These are phyloP conservation scores for Drosophila nigricruria DNA, from an alignment of 2,888 invertebrate genomes.

Conservation along the genomic window DNA sequence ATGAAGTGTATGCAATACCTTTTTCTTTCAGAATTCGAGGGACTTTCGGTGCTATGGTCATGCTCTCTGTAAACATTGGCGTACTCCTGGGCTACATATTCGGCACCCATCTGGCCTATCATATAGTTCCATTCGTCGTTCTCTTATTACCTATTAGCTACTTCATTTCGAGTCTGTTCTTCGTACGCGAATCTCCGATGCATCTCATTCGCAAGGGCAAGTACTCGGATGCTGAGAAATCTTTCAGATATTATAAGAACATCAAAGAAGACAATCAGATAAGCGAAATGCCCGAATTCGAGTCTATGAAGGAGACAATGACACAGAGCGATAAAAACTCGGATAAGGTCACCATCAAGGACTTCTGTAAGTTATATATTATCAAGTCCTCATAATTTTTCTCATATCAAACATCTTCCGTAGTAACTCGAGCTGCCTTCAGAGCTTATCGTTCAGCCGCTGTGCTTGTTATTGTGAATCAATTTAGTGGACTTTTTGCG, in stretches of 20 bases:
- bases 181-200: constrained; percentile 82
- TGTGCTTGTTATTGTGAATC: constrained; percentile 73
- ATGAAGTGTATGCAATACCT: neutral
- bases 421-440: constrained; percentile 69
- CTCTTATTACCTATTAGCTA: constrained; percentile 72
- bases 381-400: neutral
- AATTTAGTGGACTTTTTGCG: constrained; percentile 80
- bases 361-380: constrained; percentile 66
- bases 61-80: constrained; percentile 80
- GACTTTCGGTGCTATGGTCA: constrained; percentile 78
- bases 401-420: constrained; percentile 5
- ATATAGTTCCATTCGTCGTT: constrained; percentile 71
- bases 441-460: constrained; percentile 69
- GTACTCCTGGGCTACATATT: constrained; percentile 80
- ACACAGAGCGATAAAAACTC: constrained; percentile 43
- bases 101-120: constrained; percentile 74
- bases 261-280: constrained; percentile 43
- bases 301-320: constrained; percentile 57
- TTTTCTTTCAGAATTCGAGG: constrained; percentile 79
- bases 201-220: constrained; percentile 71
- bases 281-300: constrained; percentile 61
- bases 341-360: constrained; percentile 42
- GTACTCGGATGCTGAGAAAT: constrained; percentile 69
- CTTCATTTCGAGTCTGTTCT: constrained; percentile 53
- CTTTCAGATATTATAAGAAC: constrained; percentile 81